Conservation (phyloP, 2,888 invertebrate species). For the Hermaeophaga mercurialis region DNA sequence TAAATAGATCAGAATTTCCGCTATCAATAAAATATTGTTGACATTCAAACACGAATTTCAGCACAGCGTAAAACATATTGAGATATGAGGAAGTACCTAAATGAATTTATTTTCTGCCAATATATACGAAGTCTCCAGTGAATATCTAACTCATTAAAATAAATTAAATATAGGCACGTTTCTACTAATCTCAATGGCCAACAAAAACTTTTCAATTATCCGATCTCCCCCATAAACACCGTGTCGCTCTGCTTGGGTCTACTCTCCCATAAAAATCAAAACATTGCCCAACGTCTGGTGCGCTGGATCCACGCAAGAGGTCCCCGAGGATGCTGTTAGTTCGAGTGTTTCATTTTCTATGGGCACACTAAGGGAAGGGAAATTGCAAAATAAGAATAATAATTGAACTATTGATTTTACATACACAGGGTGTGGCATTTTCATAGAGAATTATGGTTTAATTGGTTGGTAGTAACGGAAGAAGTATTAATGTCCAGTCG, state of each 20-base stretch:
- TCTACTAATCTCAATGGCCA: constrained; percentile 53
- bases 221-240: constrained; percentile 38
- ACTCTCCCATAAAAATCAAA: constrained; percentile 58
- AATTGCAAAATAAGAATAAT: background rate
- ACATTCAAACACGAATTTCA: no score
- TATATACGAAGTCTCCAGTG: constrained; percentile 40
- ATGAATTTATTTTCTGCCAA: no score
- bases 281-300: constrained; percentile 47
- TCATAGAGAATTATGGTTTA: no score
- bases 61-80: no score
- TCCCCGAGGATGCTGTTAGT: constrained; percentile 26
- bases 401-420: background rate
- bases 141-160: constrained; percentile 48
- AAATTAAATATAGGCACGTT: constrained; percentile 53
- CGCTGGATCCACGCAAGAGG: constrained; percentile 25
- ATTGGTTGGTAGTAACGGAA: no score
- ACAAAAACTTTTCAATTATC: constrained; percentile 55
- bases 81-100: no score
- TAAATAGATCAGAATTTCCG: no score
- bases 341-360: constrained; percentile 20
- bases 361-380: background rate
- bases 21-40: no score
- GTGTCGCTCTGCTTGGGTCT: constrained; percentile 45
- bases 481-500: no score
- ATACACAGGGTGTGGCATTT: background rate